Percentiles rank a stretch among this genome's conserved stretches.
These are phyloP conservation scores for Yponomeuta cagnagella DNA, from an alignment of 2,888 invertebrate genomes.

Conservation along the genomic window DNA sequence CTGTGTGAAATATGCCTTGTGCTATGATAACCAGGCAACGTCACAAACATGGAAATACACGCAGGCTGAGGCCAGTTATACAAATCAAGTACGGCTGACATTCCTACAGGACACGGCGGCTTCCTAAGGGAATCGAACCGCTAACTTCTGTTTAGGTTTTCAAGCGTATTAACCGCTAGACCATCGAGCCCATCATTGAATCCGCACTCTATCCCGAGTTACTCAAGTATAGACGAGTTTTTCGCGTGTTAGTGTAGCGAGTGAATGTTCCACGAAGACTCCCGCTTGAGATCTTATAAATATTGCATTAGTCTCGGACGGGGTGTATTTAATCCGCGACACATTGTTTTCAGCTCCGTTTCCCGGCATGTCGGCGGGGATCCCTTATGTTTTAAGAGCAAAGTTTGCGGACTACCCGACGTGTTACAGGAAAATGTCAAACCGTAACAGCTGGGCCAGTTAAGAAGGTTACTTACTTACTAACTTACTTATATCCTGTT, in stretches of 20 bases:
- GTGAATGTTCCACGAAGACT: background rate
- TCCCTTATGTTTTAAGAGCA: conserved; percentile 30
- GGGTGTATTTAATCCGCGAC: conserved; percentile 39
- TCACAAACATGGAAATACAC: no score
- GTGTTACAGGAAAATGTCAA: conserved; percentile 10
- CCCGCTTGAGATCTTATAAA: conserved; percentile 42
- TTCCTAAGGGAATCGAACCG: no score
- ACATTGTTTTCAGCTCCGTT: conserved; percentile 33
- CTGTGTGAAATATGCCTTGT: no score
- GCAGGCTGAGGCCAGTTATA: no score
- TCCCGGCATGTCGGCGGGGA: conserved; percentile 25
- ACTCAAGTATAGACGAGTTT: background rate
- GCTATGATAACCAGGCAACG: no score
- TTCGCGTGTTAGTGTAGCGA: background rate
- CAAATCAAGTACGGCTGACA: no score
- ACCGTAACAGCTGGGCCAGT: background rate
- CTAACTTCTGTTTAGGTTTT: no score
- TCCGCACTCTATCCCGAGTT: background rate
- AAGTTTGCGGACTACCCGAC: conserved; percentile 22
- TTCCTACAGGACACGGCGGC: no score
- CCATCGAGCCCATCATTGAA: background rate
- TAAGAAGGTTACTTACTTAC: no score
- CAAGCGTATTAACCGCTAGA: no score
- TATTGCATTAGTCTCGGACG: conserved; percentile 51
- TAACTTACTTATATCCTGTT: no score